Evolutionary conservation across 2,888 invertebrate genomes (phyloP), one percentile per base, ranked within the genome.

Genomic region (Tipula unca): DNA sequence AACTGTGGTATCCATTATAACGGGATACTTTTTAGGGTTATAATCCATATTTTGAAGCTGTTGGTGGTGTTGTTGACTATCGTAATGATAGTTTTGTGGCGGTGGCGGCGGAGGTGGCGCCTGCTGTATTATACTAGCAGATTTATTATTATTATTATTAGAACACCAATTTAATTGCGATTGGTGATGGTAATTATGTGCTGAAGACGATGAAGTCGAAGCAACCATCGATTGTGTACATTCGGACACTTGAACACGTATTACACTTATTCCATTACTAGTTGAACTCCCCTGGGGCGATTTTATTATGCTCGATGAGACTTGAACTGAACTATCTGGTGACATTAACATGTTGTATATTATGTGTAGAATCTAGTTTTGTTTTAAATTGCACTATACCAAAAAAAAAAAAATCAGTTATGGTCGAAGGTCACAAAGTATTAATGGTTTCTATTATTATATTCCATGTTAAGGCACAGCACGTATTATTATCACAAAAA

Each of bases 1-100:
- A 86, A 91, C 91, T 86, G 91, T 91, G 86, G 90, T 90, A 89
- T 91, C 91, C 91, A 91, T 91, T 69, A 69, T 69, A 86, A 91
- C 90, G 86, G 91, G 91, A 89, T 90, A 91, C 35, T 90, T 90
- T 88, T 90, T 90, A 20, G 90, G 90, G 17, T 13, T 54, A 54
- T 85, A 48, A 85, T 54, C 48, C 17, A n/a, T 85, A 85, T 29
- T 89, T 88, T 17, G 88, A 86, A 42, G 82, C 14, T 82, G 82
- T 5, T 83, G 87, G 29, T 85, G 87, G 82, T 86, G 86, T 36
- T 39, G 84, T 85, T 48, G 86, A 85, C 85, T 85, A 86, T 86
- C 25, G n/a, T 82, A 14, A n/a, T 84, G 32, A 29, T 32, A 54
- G n/a, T 36, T 20, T 32, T 48, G 29, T 82, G 54, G 48, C 1